Percentiles rank a stretch among this genome's conserved stretches.
Conservation (phyloP, 2,888 invertebrate genomes). For the Eupithecia exiguata region DNA sequence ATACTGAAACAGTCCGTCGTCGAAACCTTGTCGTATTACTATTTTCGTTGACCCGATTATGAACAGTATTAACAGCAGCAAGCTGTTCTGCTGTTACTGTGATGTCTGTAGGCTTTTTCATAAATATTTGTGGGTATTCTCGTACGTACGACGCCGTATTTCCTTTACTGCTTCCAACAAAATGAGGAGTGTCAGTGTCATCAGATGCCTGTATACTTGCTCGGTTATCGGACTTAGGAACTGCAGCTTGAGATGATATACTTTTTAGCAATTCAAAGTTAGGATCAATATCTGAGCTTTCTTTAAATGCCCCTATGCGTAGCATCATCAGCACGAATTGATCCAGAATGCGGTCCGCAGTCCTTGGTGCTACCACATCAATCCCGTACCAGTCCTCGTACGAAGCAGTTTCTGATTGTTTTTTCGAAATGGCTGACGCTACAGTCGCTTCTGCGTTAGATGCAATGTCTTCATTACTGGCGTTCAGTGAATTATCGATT, state of each 20-base stretch:
- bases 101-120: constrained; percentile 61
- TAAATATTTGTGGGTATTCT: constrained; percentile 76
- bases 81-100: constrained; percentile 38
- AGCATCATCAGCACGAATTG: constrained; percentile 75
- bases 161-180: constrained; percentile 61
- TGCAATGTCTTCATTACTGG: constrained; percentile 51
- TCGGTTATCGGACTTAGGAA: constrained; percentile 41
- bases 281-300: constrained; percentile 50
- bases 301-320: constrained; percentile 64
- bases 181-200: constrained; percentile 62
- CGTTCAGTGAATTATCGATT: constrained; percentile 43
- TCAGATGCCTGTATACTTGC: constrained; percentile 49
- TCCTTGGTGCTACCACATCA: constrained; percentile 69
- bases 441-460: constrained; percentile 48
- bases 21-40: constrained; percentile 28
- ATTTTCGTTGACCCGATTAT: constrained; percentile 36
- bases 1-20: constrained; percentile 36
- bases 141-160: constrained; percentile 68
- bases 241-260: constrained; percentile 37
- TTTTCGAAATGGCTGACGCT: constrained; percentile 51
- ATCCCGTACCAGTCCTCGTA: constrained; percentile 71
- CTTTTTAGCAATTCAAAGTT: constrained; percentile 47
- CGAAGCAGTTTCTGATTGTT: constrained; percentile 57
- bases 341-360: constrained; percentile 73
- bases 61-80: constrained; percentile 37